A percentile compares a stretch with the other conserved stretches of the same genome.
Conservation (phyloP, 2,888 invertebrate genomes). For the Limnephilus rhombicus region DNA sequence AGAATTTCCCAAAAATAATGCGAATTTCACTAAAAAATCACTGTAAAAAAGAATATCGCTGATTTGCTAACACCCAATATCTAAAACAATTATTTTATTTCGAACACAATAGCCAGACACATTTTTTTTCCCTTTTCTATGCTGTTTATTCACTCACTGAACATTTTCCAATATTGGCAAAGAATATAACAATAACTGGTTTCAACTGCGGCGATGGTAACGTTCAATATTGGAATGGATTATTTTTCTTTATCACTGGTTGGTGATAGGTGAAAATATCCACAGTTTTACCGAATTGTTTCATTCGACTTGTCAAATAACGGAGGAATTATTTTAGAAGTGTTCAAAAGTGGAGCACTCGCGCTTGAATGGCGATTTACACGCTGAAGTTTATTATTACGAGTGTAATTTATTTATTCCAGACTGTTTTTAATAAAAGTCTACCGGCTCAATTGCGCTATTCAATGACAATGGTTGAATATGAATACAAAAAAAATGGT, state of each 20-base stretch:
- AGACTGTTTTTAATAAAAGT: background rate
- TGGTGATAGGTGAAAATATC: background rate
- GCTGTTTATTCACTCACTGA: background rate
- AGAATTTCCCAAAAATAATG: too few relatives aligned
- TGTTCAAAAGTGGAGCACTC: background rate
- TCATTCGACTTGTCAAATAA: constrained; percentile 1
- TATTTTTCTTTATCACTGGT: background rate
- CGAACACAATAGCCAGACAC: background rate
- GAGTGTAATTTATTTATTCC: background rate
- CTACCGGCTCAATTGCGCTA: background rate
- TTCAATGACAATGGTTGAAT: background rate
- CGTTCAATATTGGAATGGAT: background rate
- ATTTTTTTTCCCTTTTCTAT: background rate
- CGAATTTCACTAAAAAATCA: too few relatives aligned
- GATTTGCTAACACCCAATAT: background rate
- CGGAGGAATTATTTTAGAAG: background rate
- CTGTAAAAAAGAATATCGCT: background rate
- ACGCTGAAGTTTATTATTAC: background rate
- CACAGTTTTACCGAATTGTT: background rate
- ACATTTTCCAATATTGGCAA: background rate
- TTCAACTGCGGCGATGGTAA: background rate
- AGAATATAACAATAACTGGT: background rate
- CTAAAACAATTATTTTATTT: background rate
- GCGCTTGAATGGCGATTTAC: constrained; percentile 2
- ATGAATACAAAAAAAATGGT: background rate